phyloP scores from a whole-genome alignment of 2,797 vertebrate genomes.

The Cyclopterus lumpus region DNA sequence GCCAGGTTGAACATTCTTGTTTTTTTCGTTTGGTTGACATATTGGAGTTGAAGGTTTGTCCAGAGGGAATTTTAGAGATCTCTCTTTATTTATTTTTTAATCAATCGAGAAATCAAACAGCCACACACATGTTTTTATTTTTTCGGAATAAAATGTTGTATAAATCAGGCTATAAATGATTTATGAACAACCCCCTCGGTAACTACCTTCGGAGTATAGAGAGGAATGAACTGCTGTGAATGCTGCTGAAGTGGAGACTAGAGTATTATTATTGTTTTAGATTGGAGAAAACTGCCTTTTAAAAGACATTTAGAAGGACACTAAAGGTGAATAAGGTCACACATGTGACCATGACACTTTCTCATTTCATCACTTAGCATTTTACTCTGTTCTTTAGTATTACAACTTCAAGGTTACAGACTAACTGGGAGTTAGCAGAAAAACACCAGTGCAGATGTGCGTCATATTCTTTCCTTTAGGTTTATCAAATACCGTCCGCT shows the following conservation, averaged over 20 bases:
- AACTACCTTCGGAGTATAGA: background rate
- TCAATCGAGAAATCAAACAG: background rate
- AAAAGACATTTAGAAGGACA: no score
- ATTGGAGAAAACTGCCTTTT: no score
- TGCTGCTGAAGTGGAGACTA: no score
- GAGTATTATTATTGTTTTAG: no score
- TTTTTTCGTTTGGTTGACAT: background rate
- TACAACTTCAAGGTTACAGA: no score
- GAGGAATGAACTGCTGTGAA: background rate
- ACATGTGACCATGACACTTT: no score
- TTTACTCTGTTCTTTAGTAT: no score
- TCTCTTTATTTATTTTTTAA: background rate
- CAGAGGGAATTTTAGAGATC: background rate
- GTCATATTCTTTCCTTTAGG: no score
- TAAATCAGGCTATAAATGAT: background rate
- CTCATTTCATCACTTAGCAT: no score
- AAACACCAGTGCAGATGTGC: no score
- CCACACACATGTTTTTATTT: background rate
- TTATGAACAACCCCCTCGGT: background rate
- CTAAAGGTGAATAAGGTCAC: background rate
- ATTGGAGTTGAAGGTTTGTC: background rate
- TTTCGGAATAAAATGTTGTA: background rate
- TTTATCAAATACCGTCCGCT: background rate
- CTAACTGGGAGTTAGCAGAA: no score
- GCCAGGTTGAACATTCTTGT: background rate